A percentile compares a stretch with the other conserved stretches of the same genome.
Evolutionary conservation across 2,888 invertebrate species (phyloP).

Genomic region (Nebria brevicollis): DNA sequence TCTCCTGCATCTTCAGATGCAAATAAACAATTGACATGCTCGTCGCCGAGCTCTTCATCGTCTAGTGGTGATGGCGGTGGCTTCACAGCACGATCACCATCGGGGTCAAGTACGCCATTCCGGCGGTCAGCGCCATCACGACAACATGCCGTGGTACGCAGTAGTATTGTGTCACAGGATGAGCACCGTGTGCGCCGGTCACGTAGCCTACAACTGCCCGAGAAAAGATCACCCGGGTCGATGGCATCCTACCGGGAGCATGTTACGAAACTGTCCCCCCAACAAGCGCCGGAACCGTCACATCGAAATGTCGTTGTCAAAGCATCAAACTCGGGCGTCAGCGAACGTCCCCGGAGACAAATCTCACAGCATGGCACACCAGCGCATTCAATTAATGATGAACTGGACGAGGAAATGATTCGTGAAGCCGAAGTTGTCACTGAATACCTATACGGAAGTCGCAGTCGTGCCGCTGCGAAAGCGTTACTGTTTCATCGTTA

Average conservation of each 20-base stretch:
- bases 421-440: constrained; percentile 68
- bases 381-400: constrained; percentile 51
- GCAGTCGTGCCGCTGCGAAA: constrained; percentile 66
- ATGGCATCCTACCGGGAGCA: constrained; percentile 51
- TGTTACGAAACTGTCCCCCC: constrained; percentile 46
- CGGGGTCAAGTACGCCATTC: constrained; percentile 52
- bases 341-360: constrained; percentile 32
- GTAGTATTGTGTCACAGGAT: constrained; percentile 50
- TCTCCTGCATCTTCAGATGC: constrained; percentile 60
- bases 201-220: constrained; percentile 73
- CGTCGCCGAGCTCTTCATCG: constrained; percentile 57
- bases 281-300: constrained; percentile 49
- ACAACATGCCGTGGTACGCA: constrained; percentile 28
- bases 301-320: constrained; percentile 47
- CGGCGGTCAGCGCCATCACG: constrained; percentile 51
- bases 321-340: constrained; percentile 31
- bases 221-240: constrained; percentile 64
- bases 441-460: constrained; percentile 67
- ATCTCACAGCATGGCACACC: constrained; percentile 25
- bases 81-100: constrained; percentile 52
- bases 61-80: constrained; percentile 55
- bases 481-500: constrained; percentile 63
- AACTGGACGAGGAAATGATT: constrained; percentile 64
- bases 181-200: constrained; percentile 64
- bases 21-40: constrained; percentile 55